Evolutionary conservation across 2,113 vertebrate genomes (phyloP).

Genomic region (Micromys minutus): DNA sequence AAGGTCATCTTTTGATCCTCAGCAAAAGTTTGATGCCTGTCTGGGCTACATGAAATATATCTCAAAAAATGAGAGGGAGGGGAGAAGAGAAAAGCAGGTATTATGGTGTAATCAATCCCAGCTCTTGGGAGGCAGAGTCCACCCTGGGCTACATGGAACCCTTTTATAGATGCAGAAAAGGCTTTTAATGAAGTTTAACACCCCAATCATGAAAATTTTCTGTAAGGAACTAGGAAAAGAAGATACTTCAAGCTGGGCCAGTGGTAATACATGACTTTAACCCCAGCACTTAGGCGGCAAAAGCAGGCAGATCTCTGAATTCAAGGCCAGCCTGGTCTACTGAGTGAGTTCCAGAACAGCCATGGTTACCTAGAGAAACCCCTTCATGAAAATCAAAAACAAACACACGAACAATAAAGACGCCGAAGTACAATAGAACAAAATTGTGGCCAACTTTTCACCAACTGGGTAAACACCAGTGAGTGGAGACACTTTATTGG

Average conservation of each 20-base stretch:
- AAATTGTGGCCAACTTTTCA: neutral
- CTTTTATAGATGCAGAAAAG: neutral
- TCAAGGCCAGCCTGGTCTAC: neutral
- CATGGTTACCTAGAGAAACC: too few relatives aligned
- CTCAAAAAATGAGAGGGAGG: neutral
- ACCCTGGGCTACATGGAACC: neutral
- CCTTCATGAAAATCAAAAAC: too few relatives aligned
- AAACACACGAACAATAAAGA: too few relatives aligned
- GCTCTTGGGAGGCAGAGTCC: neutral
- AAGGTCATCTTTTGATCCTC: neutral
- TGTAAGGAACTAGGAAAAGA: neutral
- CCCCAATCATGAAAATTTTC: neutral
- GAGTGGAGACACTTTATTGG: neutral
- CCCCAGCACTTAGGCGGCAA: neutral
- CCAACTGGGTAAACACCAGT: neutral
- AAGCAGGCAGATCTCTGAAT: neutral
- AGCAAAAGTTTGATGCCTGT: neutral
- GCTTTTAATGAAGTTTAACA: neutral
- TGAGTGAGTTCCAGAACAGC: too few relatives aligned
- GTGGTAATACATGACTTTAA: neutral
- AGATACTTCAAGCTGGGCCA: neutral
- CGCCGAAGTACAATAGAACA: too few relatives aligned
- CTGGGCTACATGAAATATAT: neutral
- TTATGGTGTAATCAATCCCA: neutral
- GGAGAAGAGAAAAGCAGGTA: too few relatives aligned